Base-by-base conservation (phyloP, 2,888 invertebrate genomes). In the Muschampia plurimacula region DNA sequence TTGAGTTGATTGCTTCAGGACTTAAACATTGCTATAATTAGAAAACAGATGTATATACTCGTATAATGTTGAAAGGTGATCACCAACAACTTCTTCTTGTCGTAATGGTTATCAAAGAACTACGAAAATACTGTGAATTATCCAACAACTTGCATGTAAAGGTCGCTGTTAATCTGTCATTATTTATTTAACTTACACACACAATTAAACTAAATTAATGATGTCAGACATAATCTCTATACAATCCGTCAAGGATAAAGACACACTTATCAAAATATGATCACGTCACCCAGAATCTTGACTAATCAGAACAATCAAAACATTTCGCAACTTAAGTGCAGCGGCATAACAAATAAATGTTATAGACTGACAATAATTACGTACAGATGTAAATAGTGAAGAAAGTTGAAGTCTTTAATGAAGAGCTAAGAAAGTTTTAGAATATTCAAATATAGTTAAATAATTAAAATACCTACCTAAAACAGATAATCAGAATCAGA, bases 241-340 rank as follows among this genome's bases (percentile, higher is more conserved):
- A 57, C 10, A 57, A 57, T 57, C 55, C 28, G 55, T 57, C 22
- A 28, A 57, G 55, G 55, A 57, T 57, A 57, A 57, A 57, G 22
- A 57, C 57, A 41, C 9, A n/a, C n/a, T 55, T 28, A 67, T 55
- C 67, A 67, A 67, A 67, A 67, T 67, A 55, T 44, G 22, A 41
- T 67, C 13, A 67, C 55, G 13, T 55, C 52, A 67, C n/a, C 15
- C 66, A 36, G 9, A 52, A 39, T 39, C 32, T 15, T 28, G 22
- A 41, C 66, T 22, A 67, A 67, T 52, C 39, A 36, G 55, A 41
- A 22, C 67, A 67, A 67, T 67, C 67, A 67, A 39, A 55, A 67
- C 57, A 57, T 67, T 67, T 67, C 22, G 67, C 67, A 67, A 67
- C 15, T 67, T 44, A 52, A 67, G 57, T 41, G 57, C 67, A 57